phyloP scores from a whole-genome alignment of 2,797 vertebrate genomes.

The Danio kyathit region DNA sequence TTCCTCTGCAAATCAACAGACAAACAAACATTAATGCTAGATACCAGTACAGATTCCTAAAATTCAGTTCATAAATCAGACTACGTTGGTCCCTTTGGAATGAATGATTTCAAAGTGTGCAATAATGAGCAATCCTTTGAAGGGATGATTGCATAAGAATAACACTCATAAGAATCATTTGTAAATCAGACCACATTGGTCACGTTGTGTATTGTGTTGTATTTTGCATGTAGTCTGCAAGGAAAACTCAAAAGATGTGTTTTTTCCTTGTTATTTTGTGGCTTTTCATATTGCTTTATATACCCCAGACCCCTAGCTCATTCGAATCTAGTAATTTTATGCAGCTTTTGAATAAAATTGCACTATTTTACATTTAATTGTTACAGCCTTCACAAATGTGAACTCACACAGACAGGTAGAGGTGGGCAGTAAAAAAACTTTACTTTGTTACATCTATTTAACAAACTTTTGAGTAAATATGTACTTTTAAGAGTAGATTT shows the following conservation, averaged over 20 bases:
- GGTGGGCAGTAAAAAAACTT: too few species aligned
- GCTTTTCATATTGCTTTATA: not conserved
- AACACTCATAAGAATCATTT: not conserved
- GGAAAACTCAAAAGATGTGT: too few species aligned
- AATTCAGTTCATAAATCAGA: not conserved
- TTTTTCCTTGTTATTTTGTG: not conserved
- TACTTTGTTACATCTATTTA: too few species aligned
- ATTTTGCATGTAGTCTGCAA: not conserved
- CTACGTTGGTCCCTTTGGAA: not conserved
- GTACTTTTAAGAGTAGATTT: too few species aligned
- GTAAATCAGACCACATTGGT: not conserved
- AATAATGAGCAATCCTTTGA: not conserved
- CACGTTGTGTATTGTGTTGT: not conserved
- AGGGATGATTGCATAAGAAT: not conserved
- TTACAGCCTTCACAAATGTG: not conserved
- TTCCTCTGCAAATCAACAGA: not conserved
- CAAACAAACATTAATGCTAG: not conserved
- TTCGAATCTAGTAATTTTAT: not conserved
- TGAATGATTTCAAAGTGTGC: too few species aligned
- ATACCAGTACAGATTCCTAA: not conserved
- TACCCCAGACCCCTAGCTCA: not conserved
- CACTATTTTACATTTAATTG: too few species aligned
- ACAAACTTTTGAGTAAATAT: too few species aligned
- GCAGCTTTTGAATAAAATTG: not conserved
- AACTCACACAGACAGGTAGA: constrained; percentile 62